phyloP scores from a whole-genome alignment of 2,113 vertebrate genomes.

The Corythornis vintsioides region DNA sequence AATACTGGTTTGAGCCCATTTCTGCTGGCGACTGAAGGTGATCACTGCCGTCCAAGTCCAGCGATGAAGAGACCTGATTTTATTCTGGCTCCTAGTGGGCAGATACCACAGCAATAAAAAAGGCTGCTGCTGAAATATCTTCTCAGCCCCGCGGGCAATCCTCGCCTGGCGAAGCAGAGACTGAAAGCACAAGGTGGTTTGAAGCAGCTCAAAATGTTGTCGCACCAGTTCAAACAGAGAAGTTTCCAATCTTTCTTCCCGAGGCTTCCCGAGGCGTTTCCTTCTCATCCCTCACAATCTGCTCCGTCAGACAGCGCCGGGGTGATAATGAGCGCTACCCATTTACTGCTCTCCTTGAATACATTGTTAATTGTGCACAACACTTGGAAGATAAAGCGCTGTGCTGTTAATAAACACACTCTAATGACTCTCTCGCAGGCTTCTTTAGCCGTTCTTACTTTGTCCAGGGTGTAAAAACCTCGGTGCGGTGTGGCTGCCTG shows the following conservation, averaged over 20 bases:
- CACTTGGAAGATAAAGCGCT: conserved; percentile 41
- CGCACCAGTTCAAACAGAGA: background rate
- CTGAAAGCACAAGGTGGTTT: background rate
- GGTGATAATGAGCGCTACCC: conserved; percentile 50
- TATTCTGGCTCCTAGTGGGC: background rate
- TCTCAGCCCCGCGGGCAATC: background rate
- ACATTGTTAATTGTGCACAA: conserved; percentile 12
- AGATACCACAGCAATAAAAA: background rate
- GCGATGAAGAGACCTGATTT: background rate
- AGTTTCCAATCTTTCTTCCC: background rate
- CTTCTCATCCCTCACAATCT: background rate
- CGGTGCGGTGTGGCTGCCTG: background rate
- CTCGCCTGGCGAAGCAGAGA: background rate
- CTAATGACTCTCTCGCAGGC: background rate
- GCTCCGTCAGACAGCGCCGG: background rate
- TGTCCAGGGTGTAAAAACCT: conserved; percentile 41
- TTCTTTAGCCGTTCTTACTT: conserved; percentile 28
- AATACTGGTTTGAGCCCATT: background rate
- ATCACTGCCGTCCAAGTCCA: background rate
- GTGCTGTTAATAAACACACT: conserved; percentile 42
- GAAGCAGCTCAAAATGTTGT: background rate
- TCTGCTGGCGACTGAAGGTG: background rate
- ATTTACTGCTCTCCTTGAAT: conserved; percentile 11
- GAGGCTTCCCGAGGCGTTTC: background rate
- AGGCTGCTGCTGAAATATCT: background rate